Base-by-base conservation (phyloP, 2,113 vertebrate species). In the Laterallus jamaicensis region DNA sequence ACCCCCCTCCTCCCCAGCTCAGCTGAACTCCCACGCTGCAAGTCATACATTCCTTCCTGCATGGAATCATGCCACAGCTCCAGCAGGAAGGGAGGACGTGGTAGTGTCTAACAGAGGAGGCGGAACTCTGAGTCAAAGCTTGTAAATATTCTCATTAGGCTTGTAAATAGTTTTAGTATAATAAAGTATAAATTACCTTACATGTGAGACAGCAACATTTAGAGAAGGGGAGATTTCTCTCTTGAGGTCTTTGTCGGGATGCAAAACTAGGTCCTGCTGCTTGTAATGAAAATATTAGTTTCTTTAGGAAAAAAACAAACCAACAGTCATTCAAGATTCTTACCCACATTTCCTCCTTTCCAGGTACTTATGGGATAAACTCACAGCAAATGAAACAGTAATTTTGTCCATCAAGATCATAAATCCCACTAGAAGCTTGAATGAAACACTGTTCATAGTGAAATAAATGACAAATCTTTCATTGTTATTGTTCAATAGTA, bases 141-240 rank as follows among this genome's bases (percentile, higher is more conserved):
- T 90, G 66, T 90, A 93, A 94, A 82, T 71, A 75, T 52, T 90
- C 40, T 67, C 71, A 63, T 32, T 71, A 75, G 84, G 28, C 22
- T 68, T 78, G 47, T 89, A 92, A 95, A 64, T 82, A 75, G 42
- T 90, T 63, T 89, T 88, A 78, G 71, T 85, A 47, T 24, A 85
- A 76, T 79, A 90, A 87, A 82, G 5, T 20, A 58, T 60, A 82
- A 78, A 84, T 85, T 68, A 82, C 58, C 63, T 86, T 84, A 42
- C 15, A 59, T 60, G 10, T 6, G 18, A 92, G 62, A 42, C 56
- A 70, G 40, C n/a, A 75, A 0, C 24, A 75, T 88, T 91, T 67
- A 81, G 86, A 31, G 31, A 74, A n/a, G 47, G 39, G 52, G 47
- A 18, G 32, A 47, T 12, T 60, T 86, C 39, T 68, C 20, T 68